Conservation (phyloP, 2,113 vertebrate genomes). For the Amblyornis subalaris region DNA sequence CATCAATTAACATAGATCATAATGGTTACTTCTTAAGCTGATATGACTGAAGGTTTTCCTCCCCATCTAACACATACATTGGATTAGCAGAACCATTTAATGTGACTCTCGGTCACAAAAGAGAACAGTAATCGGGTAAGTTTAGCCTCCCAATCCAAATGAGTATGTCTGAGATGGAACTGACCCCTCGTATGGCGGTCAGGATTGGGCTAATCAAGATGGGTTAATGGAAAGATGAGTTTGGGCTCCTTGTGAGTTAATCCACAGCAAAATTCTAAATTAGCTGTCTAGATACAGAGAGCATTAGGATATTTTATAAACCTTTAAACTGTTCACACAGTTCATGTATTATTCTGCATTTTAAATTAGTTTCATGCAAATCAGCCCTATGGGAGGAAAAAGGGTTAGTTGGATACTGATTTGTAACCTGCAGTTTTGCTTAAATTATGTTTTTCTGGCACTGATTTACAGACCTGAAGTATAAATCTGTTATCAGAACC, state of each 20-base stretch:
- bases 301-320: slow-evolving; percentile 59
- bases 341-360: slow-evolving; percentile 57
- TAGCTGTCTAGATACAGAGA: slow-evolving; percentile 37
- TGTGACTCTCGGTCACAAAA: not conserved
- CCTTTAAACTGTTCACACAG: slow-evolving; percentile 46
- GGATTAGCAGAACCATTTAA: slow-evolving; percentile 22
- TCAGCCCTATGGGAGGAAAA: not conserved
- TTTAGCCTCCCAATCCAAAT: not conserved
- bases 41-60: not conserved
- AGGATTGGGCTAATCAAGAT: slow-evolving; percentile 4
- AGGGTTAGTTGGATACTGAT: slow-evolving; percentile 29
- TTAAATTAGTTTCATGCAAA: slow-evolving; percentile 60
- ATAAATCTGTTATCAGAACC: not conserved
- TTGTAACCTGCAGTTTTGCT: slow-evolving; percentile 27
- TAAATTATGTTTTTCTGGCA: not conserved
- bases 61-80: not conserved
- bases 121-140: not conserved
- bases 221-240: slow-evolving; percentile 35
- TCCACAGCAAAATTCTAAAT: slow-evolving; percentile 56
- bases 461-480: not conserved
- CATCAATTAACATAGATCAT: not conserved
- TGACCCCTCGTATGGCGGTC: fast-evolving
- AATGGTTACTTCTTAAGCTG: not conserved
- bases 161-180: not conserved
- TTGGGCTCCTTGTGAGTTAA: slow-evolving; percentile 44